Percentiles rank a stretch among this genome's conserved stretches.
These are phyloP conservation scores for Euclidia mi DNA, from an alignment of 2,888 invertebrate species.

Conservation along the genomic window DNA sequence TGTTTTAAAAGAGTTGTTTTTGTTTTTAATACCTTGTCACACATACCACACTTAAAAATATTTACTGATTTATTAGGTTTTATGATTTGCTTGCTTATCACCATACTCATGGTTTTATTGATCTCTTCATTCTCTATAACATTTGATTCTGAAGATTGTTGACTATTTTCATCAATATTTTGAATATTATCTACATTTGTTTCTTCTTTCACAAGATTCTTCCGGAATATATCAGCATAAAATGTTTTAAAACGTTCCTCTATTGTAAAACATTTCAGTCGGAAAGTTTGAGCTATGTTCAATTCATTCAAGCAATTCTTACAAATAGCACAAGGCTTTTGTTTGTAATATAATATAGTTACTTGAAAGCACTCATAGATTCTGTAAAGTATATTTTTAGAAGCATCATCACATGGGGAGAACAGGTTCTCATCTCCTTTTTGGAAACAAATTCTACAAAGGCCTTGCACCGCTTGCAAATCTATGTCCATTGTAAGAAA, in stretches of 20 bases:
- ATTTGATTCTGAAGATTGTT: constrained; percentile 21
- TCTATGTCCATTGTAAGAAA: not conserved
- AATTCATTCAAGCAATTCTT: constrained; percentile 70
- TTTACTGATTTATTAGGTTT: not conserved
- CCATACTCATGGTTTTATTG: not conserved
- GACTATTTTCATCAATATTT: constrained; percentile 33
- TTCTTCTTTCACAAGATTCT: constrained; percentile 26
- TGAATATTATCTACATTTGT: constrained; percentile 9
- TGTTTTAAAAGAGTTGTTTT: constrained; percentile 75
- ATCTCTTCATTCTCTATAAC: not conserved
- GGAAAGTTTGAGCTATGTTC: constrained; percentile 69
- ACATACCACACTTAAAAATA: constrained; percentile 65
- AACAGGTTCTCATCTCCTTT: constrained; percentile 59
- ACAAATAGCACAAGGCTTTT: constrained; percentile 74
- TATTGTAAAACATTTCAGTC: constrained; percentile 73
- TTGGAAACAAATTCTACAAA: constrained; percentile 77
- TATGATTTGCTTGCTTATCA: constrained; percentile 8
- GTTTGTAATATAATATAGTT: constrained; percentile 59
- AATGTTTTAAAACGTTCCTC: constrained; percentile 65
- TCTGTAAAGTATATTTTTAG: constrained; percentile 67
- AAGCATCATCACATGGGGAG: constrained; percentile 52
- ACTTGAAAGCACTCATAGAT: constrained; percentile 77
- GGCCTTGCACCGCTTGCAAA: not conserved
- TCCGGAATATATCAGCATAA: constrained; percentile 33
- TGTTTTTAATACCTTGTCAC: constrained; percentile 75